Percentiles rank a stretch among this genome's conserved stretches.
These are phyloP conservation scores for Drosophila yooni DNA, from an alignment of 2,888 invertebrate species.

Conservation along the genomic window DNA sequence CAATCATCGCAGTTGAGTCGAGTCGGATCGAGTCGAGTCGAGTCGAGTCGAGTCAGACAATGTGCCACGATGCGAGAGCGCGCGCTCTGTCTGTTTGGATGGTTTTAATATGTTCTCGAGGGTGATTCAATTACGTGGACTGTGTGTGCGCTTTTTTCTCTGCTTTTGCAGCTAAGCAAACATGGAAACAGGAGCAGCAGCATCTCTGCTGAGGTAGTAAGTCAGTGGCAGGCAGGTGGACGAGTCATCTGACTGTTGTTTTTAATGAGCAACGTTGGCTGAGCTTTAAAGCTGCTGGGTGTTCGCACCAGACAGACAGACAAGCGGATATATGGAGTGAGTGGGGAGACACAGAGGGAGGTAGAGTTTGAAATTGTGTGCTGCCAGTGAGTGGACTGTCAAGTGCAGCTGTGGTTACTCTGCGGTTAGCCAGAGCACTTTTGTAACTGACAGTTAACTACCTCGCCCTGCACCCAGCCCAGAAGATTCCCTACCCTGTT, in stretches of 20 bases:
- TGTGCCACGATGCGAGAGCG: constrained; percentile 32
- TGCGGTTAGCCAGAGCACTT: constrained; percentile 56
- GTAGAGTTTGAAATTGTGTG: constrained; percentile 12
- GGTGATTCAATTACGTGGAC: constrained; percentile 77
- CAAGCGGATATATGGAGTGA: background rate
- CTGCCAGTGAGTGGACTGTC: constrained; percentile 53
- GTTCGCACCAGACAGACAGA: constrained; percentile 21
- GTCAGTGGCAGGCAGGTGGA: constrained; percentile 58
- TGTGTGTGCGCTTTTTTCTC: constrained; percentile 52
- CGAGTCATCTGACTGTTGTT: constrained; percentile 64
- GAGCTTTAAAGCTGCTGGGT: constrained; percentile 58
- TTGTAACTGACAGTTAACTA: constrained; percentile 41
- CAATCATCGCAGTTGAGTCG: constrained; percentile 49
- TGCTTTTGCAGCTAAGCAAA: constrained; percentile 48
- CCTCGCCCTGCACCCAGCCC: background rate
- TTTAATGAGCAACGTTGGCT: constrained; percentile 62
- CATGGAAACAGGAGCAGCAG: constrained; percentile 32
- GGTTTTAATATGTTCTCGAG: constrained; percentile 78
- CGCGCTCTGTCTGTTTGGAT: constrained; percentile 49
- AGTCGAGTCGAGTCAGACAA: constrained; percentile 61
- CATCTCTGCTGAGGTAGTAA: constrained; percentile 34
- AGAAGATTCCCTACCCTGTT: background rate
- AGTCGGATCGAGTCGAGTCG: constrained; percentile 9
- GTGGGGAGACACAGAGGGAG: background rate
- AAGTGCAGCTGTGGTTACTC: constrained; percentile 60